Evolutionary conservation across 2,113 vertebrate species (phyloP), one percentile per base, ranked within the genome.

Genomic region (Epinephelus cyanopodus): DNA sequence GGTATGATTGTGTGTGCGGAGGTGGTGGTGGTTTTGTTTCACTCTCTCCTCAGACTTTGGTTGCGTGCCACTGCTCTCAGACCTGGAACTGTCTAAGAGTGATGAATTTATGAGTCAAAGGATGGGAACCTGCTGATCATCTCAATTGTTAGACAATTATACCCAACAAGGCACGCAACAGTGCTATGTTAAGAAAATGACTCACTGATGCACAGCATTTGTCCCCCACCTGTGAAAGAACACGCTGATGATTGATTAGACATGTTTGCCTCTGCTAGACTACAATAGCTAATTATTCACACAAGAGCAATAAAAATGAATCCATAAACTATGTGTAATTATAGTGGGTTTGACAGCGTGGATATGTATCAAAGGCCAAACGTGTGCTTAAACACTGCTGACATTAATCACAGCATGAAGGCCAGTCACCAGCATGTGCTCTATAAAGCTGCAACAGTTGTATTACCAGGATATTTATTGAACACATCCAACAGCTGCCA

Each of bases 91-190:
- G 14, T 19, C 68, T 63, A 50, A 37, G 57, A 68, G 72, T 85
- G 89, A 92, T 81, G 71, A 76, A 66, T 74, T 61, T 54, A 74
- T 92, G 89, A 93, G 76, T 92, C 89, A 93, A 82, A 77, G 83
- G 64, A 75, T 77, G 78, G 75, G 83, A 90, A 89, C 73, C 60
- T 85, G 85, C 70, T 67, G 78, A 82, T 70, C 1, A 15, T 57
- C 64, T 82, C 39, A 60, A 73, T 70, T 77, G 66, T 58, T 45
- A 17, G 61, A 69, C 57, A 82, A 78, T 85, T 76, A 76, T 73
- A 47, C 10, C 71, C 71, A 77, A 57, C 37, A n/a, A 85, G 58
- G 71, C 78, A 87, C 5, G 61, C 77, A 50, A n/a, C 48, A 0
- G 25, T 8, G 50, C 61, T 17, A 21, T 54, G 73, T 69, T 67